Evolutionary conservation across 37 sponge, comb jelly and placozoan genomes (phyloP).

Genomic region (Cliona cf. orientalis): DNA sequence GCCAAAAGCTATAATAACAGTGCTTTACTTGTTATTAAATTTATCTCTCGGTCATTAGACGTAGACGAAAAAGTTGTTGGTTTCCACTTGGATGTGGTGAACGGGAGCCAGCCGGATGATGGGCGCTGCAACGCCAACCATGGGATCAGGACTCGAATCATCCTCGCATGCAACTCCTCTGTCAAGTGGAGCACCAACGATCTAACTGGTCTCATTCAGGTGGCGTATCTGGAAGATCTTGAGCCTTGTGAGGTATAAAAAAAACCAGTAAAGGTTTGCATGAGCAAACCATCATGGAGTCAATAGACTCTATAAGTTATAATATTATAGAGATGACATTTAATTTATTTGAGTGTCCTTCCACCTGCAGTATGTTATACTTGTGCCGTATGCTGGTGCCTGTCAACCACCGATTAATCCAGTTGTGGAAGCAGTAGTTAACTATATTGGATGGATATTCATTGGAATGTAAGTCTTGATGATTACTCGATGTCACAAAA

Average conservation of each 20-base stretch:
- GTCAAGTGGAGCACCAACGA: conserved; percentile 9
- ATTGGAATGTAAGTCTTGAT: conserved; percentile 46
- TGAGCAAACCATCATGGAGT: background rate
- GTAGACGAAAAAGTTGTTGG: conserved; percentile 8
- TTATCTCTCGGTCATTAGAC: background rate
- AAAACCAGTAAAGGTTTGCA: background rate
- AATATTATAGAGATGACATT: too few species aligned
- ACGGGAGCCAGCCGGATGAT: conserved; percentile 19
- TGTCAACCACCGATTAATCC: background rate
- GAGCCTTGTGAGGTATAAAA: conserved; percentile 19
- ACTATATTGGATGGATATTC: conserved; percentile 53
- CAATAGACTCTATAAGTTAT: too few species aligned
- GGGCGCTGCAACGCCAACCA: background rate
- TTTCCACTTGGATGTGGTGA: conserved; percentile 16
- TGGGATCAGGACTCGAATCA: conserved; percentile 16
- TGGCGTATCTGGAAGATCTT: background rate
- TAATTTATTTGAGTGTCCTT: too few species aligned
- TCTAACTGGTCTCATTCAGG: background rate
- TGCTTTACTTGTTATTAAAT: background rate
- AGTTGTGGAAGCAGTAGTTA: background rate
- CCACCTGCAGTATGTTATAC: too few species aligned
- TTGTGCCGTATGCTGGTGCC: conserved; percentile 38
- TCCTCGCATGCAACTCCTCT: conserved; percentile 19
- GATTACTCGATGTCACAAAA: too few species aligned
- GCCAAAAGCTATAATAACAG: background rate